Evolutionary conservation across 2,797 vertebrate genomes (phyloP).

Genomic region (Danionella dracula): DNA sequence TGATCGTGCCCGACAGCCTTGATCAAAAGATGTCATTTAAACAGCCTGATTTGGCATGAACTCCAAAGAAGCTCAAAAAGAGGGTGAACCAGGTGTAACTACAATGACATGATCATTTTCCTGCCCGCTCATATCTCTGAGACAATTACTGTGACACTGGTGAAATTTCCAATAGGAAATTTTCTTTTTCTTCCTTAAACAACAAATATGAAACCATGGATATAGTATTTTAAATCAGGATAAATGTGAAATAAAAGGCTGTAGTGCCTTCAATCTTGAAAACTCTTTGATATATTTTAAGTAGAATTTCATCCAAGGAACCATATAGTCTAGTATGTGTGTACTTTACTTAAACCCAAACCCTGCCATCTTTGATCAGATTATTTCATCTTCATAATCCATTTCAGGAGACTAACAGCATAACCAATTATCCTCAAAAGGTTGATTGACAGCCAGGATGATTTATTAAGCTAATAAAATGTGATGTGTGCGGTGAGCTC

Average conservation of each 20-base stretch:
- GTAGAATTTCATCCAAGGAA: no score
- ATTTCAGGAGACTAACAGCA: slow-evolving; percentile 99
- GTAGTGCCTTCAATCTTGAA: no score
- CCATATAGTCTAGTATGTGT: no score
- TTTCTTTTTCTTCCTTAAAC: slow-evolving; percentile 14
- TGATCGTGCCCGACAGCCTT: slow-evolving; percentile 99
- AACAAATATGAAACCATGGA: neutral
- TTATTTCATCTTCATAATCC: slow-evolving; percentile 99
- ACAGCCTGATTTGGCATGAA: slow-evolving; percentile 94
- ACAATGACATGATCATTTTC: slow-evolving; percentile 99
- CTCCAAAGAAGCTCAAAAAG: slow-evolving; percentile 96
- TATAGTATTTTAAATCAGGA: neutral
- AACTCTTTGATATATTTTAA: no score
- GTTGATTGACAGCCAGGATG: slow-evolving; percentile 99
- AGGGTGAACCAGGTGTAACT: slow-evolving; percentile 98
- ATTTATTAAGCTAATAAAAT: slow-evolving; percentile 99
- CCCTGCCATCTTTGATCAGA: slow-evolving; percentile 94
- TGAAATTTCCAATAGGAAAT: slow-evolving; percentile 14
- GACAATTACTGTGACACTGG: slow-evolving; percentile 76
- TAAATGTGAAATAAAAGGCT: neutral
- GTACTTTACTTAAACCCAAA: slow-evolving; percentile 88
- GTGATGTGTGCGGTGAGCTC: slow-evolving; percentile 97
- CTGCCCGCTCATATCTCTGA: slow-evolving; percentile 98
- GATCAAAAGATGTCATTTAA: slow-evolving; percentile 98
- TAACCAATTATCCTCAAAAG: slow-evolving; percentile 99